Evolutionary conservation across 1,140 invertebrate genomes (phyloP).

Genomic region (Coelopa frigida): DNA sequence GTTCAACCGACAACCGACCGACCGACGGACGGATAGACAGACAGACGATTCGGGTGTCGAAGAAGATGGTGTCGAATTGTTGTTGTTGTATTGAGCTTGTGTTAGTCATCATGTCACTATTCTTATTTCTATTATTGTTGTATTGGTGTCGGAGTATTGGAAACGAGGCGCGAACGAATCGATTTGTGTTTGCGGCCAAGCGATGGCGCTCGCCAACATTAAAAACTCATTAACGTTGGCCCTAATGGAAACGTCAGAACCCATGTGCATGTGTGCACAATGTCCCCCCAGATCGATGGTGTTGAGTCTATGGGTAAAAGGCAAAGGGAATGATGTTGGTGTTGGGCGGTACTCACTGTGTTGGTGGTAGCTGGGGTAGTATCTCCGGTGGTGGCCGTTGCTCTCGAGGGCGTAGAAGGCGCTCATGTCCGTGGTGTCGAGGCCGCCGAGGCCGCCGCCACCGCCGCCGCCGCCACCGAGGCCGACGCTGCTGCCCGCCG

Average conservation of each 20-base stretch:
- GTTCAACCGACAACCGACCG: too few relatives aligned
- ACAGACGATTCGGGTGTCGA: too few relatives aligned
- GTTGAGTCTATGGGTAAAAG: too few relatives aligned
- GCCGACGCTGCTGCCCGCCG: conserved; percentile 31
- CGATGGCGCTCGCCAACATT: conserved; percentile 24
- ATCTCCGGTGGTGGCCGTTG: conserved; percentile 41
- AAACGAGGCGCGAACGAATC: conserved; percentile 42
- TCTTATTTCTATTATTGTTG: too few relatives aligned
- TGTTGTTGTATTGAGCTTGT: too few relatives aligned
- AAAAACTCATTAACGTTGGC: conserved; percentile 39
- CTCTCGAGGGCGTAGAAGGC: conserved; percentile 43
- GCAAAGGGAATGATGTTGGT: background rate
- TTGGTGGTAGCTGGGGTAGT: conserved; percentile 44
- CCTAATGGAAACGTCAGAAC: too few relatives aligned
- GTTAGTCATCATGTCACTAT: too few relatives aligned
- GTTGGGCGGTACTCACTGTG: conserved; percentile 44
- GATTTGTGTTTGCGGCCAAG: conserved; percentile 25
- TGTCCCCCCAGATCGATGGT: too few relatives aligned
- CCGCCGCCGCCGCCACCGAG: conserved; percentile 30
- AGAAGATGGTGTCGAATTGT: too few relatives aligned
- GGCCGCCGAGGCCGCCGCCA: conserved; percentile 21
- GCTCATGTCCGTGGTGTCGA: conserved; percentile 42
- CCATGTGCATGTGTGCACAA: background rate
- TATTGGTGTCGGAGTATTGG: too few relatives aligned
- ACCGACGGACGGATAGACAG: too few relatives aligned